These are phyloP conservation scores for Timema cristinae DNA, from an alignment of 2,888 invertebrate genomes.

Conservation along the genomic window DNA sequence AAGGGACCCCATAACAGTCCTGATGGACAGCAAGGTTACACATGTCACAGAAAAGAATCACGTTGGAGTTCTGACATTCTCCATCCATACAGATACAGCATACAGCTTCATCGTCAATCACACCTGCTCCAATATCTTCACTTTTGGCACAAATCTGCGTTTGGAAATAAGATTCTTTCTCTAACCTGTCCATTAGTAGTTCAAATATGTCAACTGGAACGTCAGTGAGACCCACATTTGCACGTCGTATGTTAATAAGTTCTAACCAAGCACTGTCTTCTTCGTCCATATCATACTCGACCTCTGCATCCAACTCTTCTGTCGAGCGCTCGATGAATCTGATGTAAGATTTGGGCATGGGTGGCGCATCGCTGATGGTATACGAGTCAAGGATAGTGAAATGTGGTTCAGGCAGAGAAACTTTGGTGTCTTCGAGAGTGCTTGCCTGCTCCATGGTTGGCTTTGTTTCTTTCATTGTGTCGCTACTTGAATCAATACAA, in stretches of 20 bases:
- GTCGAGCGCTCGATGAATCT: conserved; percentile 88
- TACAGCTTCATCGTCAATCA: conserved; percentile 93
- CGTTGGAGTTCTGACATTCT: conserved; percentile 97
- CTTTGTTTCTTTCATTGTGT: not conserved
- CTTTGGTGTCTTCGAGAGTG: conserved; percentile 22
- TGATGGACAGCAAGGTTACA: conserved; percentile 99
- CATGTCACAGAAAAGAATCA: conserved; percentile 99
- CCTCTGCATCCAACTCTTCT: conserved; percentile 89
- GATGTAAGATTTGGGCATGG: conserved; percentile 84
- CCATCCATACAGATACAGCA: conserved; percentile 99
- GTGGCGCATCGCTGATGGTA: conserved; percentile 75
- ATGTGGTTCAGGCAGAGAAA: conserved; percentile 64
- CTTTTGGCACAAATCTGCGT: no score
- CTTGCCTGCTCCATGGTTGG: not conserved
- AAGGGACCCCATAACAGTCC: conserved; percentile 97
- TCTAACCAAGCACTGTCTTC: conserved; percentile 95
- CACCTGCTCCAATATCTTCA: no score
- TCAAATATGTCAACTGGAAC: conserved; percentile 91
- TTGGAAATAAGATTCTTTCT: conserved; percentile 96
- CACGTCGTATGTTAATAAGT: conserved; percentile 79
- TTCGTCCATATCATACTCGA: conserved; percentile 97
- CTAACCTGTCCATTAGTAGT: conserved; percentile 93
- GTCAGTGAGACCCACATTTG: conserved; percentile 63
- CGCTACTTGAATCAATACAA: conserved; percentile 48
- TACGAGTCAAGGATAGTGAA: conserved; percentile 71